These are phyloP conservation scores for Pemphigus obesinymphae DNA, from an alignment of 1,140 invertebrate species.

Conservation along the genomic window DNA sequence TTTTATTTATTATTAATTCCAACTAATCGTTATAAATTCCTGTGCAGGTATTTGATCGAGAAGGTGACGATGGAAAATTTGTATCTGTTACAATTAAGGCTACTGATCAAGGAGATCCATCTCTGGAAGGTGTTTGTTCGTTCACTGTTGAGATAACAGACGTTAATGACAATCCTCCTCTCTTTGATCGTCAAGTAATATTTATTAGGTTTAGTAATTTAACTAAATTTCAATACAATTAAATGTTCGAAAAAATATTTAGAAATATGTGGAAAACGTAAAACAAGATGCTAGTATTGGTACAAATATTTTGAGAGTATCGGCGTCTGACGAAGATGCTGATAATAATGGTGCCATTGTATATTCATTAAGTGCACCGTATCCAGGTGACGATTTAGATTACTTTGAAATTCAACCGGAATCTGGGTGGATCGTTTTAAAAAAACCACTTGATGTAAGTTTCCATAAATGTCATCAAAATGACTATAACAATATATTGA, in stretches of 20 bases:
- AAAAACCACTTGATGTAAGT: conserved; percentile 93
- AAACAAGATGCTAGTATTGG: conserved; percentile 94
- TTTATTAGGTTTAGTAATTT: too few relatives aligned
- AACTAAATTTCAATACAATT: too few relatives aligned
- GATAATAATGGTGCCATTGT: conserved; percentile 93
- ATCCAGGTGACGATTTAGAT: conserved; percentile 77
- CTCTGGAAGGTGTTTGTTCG: conserved; percentile 88
- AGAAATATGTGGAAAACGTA: conserved; percentile 95
- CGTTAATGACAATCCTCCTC: conserved; percentile 87
- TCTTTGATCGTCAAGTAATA: conserved; percentile 87
- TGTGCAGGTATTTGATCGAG: conserved; percentile 80
- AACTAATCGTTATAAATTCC: not conserved
- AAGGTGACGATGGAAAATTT: conserved; percentile 92
- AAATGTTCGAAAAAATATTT: too few relatives aligned
- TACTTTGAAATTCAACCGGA: conserved; percentile 94
- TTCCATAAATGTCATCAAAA: not conserved
- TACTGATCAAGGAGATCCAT: conserved; percentile 92
- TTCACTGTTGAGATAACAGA: conserved; percentile 95
- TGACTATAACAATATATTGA: not conserved
- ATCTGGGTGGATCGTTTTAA: conserved; percentile 91
- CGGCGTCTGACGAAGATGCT: conserved; percentile 91
- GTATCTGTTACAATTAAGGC: conserved; percentile 94
- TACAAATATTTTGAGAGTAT: conserved; percentile 87
- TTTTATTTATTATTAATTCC: not conserved
- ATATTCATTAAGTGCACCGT: conserved; percentile 81